Evolutionary conservation across 2,888 invertebrate genomes (phyloP).

Genomic region (Harmothoe impar): DNA sequence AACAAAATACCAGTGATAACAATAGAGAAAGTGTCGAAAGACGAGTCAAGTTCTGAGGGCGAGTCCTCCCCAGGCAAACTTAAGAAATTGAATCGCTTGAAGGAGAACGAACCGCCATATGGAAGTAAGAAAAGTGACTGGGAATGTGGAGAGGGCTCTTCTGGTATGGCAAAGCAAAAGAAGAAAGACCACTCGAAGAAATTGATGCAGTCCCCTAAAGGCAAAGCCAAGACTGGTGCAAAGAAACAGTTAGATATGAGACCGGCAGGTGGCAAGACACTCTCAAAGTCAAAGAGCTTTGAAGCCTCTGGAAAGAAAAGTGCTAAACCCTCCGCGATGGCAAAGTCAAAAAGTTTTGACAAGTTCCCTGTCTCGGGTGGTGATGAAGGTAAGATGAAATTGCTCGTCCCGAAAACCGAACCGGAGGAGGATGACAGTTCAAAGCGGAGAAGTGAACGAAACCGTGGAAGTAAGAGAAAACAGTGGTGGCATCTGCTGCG

Average conservation of each 20-base stretch:
- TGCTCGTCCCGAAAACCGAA: slow-evolving; percentile 18
- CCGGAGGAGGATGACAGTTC: slow-evolving; percentile 21
- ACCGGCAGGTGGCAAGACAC: background rate
- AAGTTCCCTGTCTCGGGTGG: background rate
- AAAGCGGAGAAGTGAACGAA: slow-evolving; percentile 66
- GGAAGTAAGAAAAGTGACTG: background rate
- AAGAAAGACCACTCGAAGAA: background rate
- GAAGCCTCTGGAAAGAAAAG: background rate
- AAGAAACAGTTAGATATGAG: slow-evolving; percentile 29
- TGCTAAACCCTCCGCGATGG: background rate
- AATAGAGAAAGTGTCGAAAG: slow-evolving; percentile 52
- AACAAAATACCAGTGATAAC: slow-evolving; percentile 47
- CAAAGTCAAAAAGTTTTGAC: slow-evolving; percentile 42
- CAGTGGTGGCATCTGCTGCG: slow-evolving; percentile 69
- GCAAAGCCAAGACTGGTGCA: slow-evolving; percentile 34
- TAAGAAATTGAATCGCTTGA: background rate
- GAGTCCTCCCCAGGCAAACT: slow-evolving; percentile 15
- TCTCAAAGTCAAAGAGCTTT: slow-evolving; percentile 46
- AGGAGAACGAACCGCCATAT: slow-evolving; percentile 55
- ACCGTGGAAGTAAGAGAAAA: slow-evolving; percentile 64
- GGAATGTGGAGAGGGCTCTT: slow-evolving; percentile 32
- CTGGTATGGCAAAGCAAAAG: background rate
- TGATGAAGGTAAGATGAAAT: background rate
- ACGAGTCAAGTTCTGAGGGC: slow-evolving; percentile 12
- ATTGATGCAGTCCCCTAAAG: background rate